phyloP scores from a whole-genome alignment of 2,113 vertebrate genomes.

The Xiphorhynchus elegans region DNA sequence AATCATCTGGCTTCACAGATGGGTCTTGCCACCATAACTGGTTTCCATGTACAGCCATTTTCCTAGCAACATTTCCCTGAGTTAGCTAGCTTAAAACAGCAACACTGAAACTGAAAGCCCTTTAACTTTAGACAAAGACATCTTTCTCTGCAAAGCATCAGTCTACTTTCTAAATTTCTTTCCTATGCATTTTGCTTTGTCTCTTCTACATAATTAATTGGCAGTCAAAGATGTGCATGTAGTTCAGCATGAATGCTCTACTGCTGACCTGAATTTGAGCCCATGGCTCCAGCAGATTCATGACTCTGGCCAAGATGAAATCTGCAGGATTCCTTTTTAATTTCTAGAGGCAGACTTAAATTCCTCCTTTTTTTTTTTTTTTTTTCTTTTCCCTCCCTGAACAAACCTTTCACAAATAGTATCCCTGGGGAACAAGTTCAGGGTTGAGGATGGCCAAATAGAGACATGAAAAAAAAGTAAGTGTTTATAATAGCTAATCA shows the following conservation, averaged over 20 bases:
- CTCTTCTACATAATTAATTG: constrained; percentile 7
- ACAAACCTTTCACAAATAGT: not conserved
- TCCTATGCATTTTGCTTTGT: not conserved
- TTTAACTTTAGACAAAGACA: not conserved
- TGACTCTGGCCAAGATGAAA: not conserved
- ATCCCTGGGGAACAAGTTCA: not conserved
- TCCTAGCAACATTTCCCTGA: not conserved
- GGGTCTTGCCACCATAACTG: not conserved
- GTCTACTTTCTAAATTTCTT: not conserved
- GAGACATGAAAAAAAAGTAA: not conserved
- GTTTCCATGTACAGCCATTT: not conserved
- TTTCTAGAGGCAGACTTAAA: not conserved
- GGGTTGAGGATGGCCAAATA: not conserved
- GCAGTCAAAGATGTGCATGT: not conserved
- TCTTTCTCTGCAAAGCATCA: not conserved
- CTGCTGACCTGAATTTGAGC: constrained; percentile 26
- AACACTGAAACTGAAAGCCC: not conserved
- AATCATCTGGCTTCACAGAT: not conserved
- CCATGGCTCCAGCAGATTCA: not conserved
- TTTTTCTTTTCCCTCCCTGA: not conserved
- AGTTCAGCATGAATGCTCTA: not conserved
- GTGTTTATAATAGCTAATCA: not conserved
- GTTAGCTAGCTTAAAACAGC: not conserved
- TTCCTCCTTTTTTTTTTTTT: not conserved
- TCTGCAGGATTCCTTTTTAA: not conserved